phyloP scores from a whole-genome alignment of 1,140 invertebrate genomes.

The Bombus breviceps region DNA sequence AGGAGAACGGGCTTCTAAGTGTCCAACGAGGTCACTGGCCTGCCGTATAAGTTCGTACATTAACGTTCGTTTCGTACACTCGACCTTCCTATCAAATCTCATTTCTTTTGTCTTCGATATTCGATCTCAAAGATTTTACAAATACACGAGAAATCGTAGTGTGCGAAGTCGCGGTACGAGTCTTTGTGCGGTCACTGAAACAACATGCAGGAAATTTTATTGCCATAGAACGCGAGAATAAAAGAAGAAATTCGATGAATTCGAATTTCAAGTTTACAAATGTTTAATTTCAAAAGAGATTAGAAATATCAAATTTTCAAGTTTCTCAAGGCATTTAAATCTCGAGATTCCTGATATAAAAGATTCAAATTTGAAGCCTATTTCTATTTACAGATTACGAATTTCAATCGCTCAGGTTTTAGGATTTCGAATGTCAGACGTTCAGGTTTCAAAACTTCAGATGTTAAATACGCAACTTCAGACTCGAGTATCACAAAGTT shows the following conservation, averaged over 20 bases:
- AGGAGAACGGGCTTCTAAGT: constrained; percentile 41
- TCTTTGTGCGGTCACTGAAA: background rate
- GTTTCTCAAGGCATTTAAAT: no score
- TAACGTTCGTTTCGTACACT: constrained; percentile 42
- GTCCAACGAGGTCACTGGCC: constrained; percentile 55
- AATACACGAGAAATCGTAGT: background rate
- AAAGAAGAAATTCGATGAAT: no score
- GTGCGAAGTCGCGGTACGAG: background rate
- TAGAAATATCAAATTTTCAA: no score
- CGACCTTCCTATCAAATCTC: background rate
- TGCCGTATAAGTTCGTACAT: constrained; percentile 47
- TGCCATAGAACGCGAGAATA: background rate
- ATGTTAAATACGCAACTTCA: background rate
- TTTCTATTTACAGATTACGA: no score
- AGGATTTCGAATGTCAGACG: no score
- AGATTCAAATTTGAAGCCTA: no score
- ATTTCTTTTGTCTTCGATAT: constrained; percentile 22
- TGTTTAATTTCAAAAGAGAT: no score
- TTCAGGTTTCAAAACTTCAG: background rate
- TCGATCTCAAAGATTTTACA: constrained; percentile 35
- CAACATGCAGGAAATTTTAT: background rate
- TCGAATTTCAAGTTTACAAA: no score
- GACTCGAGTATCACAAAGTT: no score
- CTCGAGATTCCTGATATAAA: no score
- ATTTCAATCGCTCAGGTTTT: no score